Evolutionary conservation across 2,888 invertebrate genomes (phyloP).

Genomic region (Cremastobaeus sp.): DNA sequence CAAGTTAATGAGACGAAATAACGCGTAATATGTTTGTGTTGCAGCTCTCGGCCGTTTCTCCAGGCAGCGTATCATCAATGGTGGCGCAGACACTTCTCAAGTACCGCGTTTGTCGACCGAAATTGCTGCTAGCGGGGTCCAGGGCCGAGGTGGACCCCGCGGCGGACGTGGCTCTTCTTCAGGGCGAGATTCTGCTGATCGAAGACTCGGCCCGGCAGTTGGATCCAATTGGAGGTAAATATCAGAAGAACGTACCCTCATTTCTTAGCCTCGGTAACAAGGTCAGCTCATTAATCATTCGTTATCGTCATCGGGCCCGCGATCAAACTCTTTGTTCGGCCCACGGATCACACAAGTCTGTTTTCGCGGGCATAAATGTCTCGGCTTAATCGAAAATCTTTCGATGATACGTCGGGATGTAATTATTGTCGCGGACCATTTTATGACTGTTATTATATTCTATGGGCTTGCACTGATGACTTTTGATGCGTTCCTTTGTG

Average conservation of each 20-base stretch:
- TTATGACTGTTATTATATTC: slow-evolving; percentile 13
- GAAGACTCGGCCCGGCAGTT: slow-evolving; percentile 81
- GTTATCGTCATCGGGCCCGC: slow-evolving; percentile 36
- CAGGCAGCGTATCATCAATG: slow-evolving; percentile 73
- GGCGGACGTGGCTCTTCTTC: slow-evolving; percentile 81
- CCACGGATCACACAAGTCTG: not conserved
- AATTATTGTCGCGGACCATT: slow-evolving; percentile 24
- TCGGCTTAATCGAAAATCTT: slow-evolving; percentile 27
- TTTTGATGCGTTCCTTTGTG: slow-evolving; percentile 26
- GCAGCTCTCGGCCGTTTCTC: slow-evolving; percentile 73
- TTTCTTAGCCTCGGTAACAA: slow-evolving; percentile 38
- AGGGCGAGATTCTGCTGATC: slow-evolving; percentile 83
- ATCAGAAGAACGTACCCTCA: slow-evolving; percentile 13
- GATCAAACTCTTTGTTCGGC: slow-evolving; percentile 38
- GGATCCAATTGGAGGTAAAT: slow-evolving; percentile 80
- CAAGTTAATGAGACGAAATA: slow-evolving; percentile 39
- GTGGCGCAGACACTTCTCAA: slow-evolving; percentile 75
- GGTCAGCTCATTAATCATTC: slow-evolving; percentile 48
- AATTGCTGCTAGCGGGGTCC: slow-evolving; percentile 82
- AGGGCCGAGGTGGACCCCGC: slow-evolving; percentile 83
- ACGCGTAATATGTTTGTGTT: slow-evolving; percentile 54
- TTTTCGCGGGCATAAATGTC: slow-evolving; percentile 12
- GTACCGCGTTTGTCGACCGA: slow-evolving; percentile 76
- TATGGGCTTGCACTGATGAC: slow-evolving; percentile 17
- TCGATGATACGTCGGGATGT: slow-evolving; percentile 3